These are phyloP conservation scores for Sphenopsis melanotis DNA, from an alignment of 2,797 vertebrate species.

Conservation along the genomic window DNA sequence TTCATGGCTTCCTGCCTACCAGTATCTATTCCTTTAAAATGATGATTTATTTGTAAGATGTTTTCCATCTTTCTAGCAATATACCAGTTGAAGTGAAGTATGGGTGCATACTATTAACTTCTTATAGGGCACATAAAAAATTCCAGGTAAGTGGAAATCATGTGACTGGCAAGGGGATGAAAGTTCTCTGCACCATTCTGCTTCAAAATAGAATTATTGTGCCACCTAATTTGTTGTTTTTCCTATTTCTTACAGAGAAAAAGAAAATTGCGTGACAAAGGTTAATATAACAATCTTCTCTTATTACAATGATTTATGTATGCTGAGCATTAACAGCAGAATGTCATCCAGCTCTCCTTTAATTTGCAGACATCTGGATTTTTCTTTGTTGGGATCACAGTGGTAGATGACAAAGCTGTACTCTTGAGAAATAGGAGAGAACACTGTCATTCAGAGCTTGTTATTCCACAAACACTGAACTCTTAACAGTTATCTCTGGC, in stretches of 20 bases:
- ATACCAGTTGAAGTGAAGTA: background rate
- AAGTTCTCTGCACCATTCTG: constrained; percentile 44
- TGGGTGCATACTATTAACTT: background rate
- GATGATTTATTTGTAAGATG: background rate
- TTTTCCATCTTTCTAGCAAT: background rate
- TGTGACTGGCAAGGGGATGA: background rate
- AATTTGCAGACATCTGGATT: constrained; percentile 77
- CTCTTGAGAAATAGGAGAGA: constrained; percentile 62
- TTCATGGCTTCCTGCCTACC: background rate
- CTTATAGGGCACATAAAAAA: background rate
- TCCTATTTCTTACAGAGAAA: constrained; percentile 65
- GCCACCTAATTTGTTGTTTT: constrained; percentile 65
- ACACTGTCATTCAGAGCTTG: constrained; percentile 63
- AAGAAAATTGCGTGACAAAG: constrained; percentile 62
- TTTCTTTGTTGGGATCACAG: constrained; percentile 71
- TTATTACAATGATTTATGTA: constrained; percentile 76
- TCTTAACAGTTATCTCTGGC: constrained; percentile 44
- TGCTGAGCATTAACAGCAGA: constrained; percentile 68
- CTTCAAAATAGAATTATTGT: constrained; percentile 52
- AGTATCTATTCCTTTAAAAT: background rate
- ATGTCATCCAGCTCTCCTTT: constrained; percentile 71
- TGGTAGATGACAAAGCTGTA: constrained; percentile 70
- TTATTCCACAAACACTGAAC: constrained; percentile 32
- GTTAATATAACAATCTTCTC: constrained; percentile 75
- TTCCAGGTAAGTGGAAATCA: background rate